Conservation (phyloP, 2,113 vertebrate genomes). For the Lampris megalopsis region DNA sequence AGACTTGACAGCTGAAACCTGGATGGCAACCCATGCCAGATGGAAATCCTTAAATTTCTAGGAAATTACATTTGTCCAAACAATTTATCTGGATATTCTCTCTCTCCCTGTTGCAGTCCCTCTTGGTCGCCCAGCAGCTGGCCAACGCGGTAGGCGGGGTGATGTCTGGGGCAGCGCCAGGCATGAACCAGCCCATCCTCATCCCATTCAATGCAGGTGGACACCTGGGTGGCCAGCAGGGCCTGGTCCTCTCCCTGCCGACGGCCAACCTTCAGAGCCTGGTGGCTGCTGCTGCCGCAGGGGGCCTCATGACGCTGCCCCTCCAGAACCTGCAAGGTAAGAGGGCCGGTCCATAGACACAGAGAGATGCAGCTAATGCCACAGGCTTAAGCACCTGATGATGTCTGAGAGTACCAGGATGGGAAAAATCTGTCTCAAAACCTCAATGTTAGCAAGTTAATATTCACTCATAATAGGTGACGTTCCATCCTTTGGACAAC, state of each 20-base stretch:
- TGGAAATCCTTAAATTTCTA: no score
- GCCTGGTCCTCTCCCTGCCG: conserved; percentile 96
- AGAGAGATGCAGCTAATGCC: neutral
- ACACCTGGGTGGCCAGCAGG: conserved; percentile 96
- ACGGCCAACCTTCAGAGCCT: conserved; percentile 97
- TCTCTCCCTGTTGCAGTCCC: conserved; percentile 80
- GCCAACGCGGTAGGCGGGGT: conserved; percentile 94
- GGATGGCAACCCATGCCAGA: no score
- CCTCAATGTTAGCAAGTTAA: no score
- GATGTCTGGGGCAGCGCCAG: conserved; percentile 92
- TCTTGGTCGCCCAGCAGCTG: conserved; percentile 95
- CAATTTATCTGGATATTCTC: neutral
- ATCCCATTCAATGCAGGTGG: conserved; percentile 98
- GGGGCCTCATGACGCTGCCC: conserved; percentile 98
- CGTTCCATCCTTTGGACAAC: no score
- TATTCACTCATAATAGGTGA: no score
- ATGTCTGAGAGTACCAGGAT: no score
- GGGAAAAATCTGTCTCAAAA: no score
- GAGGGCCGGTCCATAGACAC: neutral
- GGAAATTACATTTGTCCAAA: no score
- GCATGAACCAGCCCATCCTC: conserved; percentile 97
- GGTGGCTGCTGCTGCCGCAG: conserved; percentile 97
- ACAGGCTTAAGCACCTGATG: neutral
- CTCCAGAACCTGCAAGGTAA: conserved; percentile 99
- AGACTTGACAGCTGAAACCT: no score